phyloP scores from a whole-genome alignment of 92 coral and sea anemone species.

The Epizoanthus stellaris region DNA sequence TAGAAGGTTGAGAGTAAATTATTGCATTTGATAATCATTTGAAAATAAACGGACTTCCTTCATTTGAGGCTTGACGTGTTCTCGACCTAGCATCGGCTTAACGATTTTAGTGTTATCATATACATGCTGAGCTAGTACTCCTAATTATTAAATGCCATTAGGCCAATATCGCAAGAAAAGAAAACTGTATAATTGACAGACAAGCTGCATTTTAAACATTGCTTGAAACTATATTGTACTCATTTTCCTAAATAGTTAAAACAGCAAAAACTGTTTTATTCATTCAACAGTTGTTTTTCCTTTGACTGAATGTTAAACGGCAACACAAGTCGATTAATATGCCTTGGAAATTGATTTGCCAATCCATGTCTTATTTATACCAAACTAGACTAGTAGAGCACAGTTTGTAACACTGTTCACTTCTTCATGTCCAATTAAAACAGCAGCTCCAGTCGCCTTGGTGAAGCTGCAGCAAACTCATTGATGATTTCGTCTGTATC shows the following conservation, averaged over 20 bases:
- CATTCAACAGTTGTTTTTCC: slow-evolving; percentile 32
- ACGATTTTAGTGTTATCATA: slow-evolving; percentile 29
- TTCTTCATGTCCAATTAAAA: slow-evolving; percentile 35
- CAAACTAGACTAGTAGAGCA: slow-evolving; percentile 27
- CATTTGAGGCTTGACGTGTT: slow-evolving; percentile 52
- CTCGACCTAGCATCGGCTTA: slow-evolving; percentile 60
- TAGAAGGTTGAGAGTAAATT: slow-evolving; percentile 46
- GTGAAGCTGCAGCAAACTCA: slow-evolving; percentile 33
- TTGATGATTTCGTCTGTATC: slow-evolving; percentile 37
- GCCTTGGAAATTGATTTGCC: slow-evolving; percentile 35
- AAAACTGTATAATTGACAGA: slow-evolving; percentile 16
- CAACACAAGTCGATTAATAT: slow-evolving; percentile 34
- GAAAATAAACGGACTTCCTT: slow-evolving; percentile 53
- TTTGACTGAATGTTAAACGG: slow-evolving; percentile 35
- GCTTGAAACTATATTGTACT: slow-evolving; percentile 37
- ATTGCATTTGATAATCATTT: slow-evolving; percentile 56
- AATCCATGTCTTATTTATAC: slow-evolving; percentile 31
- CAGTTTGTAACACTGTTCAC: slow-evolving; percentile 42
- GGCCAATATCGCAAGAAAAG: slow-evolving; percentile 32
- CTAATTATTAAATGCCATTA: slow-evolving; percentile 11
- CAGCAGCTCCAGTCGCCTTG: slow-evolving; percentile 42
- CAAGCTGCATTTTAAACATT: slow-evolving; percentile 28
- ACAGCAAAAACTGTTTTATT: slow-evolving; percentile 30
- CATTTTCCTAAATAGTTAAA: slow-evolving; percentile 22
- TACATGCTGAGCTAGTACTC: slow-evolving; percentile 33